These are phyloP conservation scores for Spilogale gracilis DNA, from an alignment of 2,113 vertebrate genomes.

Conservation along the genomic window DNA sequence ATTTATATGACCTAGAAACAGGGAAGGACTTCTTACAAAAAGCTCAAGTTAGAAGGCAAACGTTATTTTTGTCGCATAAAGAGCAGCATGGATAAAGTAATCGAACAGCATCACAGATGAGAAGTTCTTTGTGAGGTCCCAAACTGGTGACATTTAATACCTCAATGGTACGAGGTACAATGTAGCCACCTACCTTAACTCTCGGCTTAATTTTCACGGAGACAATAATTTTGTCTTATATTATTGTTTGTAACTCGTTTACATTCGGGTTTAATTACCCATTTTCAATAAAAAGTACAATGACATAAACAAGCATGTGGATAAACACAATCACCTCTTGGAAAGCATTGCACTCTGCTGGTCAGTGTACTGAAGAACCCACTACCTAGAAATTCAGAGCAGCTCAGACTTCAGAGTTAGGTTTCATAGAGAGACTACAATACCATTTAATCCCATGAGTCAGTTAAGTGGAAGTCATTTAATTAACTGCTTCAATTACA, in stretches of 20 bases:
- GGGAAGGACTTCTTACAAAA: not conserved
- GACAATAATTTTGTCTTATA: not conserved
- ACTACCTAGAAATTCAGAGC: fast-evolving
- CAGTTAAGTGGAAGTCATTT: not conserved
- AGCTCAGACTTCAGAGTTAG: not conserved
- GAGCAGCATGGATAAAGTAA: not conserved
- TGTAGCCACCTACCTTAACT: not conserved
- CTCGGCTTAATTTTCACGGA: not conserved
- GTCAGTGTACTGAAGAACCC: no score
- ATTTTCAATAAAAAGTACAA: not conserved
- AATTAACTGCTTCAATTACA: not conserved
- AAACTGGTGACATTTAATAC: no score
- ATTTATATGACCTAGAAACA: not conserved
- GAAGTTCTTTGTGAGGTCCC: not conserved
- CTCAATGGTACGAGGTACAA: not conserved
- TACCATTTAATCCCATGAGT: not conserved
- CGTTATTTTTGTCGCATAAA: not conserved
- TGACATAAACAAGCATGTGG: not conserved
- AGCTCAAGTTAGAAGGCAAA: not conserved
- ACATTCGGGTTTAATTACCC: not conserved
- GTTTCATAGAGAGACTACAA: not conserved
- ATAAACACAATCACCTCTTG: not conserved
- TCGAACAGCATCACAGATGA: not conserved
- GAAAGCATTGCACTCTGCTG: not conserved
- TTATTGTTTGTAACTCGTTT: not conserved